A percentile compares a stretch with the other conserved stretches of the same genome.
phyloP scores from a whole-genome alignment of 2,113 vertebrate species.

The Sphaerodactylus townsendi region DNA sequence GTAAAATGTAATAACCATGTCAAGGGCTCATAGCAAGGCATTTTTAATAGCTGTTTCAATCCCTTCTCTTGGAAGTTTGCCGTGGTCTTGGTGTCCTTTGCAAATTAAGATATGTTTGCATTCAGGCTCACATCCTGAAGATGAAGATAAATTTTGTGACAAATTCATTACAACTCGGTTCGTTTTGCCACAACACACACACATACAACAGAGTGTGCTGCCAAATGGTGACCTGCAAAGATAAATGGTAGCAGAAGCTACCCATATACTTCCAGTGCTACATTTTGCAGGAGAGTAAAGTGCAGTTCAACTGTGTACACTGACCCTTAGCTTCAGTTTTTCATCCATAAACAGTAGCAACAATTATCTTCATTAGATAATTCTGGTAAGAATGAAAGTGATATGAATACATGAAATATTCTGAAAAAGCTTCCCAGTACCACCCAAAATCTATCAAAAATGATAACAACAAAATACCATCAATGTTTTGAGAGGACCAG shows the following conservation, averaged over 20 bases:
- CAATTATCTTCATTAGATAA: background rate
- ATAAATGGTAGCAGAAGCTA: background rate
- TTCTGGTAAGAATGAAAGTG: background rate
- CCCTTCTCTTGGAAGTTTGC: background rate
- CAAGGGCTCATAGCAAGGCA: background rate
- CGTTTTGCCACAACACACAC: background rate
- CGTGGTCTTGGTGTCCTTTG: background rate
- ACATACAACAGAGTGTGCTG: background rate
- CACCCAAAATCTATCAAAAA: background rate
- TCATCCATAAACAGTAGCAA: background rate
- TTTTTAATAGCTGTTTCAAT: background rate
- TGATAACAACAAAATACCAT: background rate
- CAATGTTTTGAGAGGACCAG: rapidly evolving
- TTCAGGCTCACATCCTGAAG: background rate
- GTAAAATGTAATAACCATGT: background rate
- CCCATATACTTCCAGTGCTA: background rate
- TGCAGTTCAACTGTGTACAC: too few relatives aligned
- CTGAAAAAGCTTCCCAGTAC: too few relatives aligned
- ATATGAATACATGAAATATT: background rate
- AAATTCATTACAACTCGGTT: background rate
- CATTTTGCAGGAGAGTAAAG: too few relatives aligned
- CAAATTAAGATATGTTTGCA: background rate
- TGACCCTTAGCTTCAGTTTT: too few relatives aligned
- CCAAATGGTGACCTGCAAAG: background rate
- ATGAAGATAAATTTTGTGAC: background rate